Conservation (phyloP, 2,888 invertebrate species). For the Kuschelorhynchus macadamiae region DNA sequence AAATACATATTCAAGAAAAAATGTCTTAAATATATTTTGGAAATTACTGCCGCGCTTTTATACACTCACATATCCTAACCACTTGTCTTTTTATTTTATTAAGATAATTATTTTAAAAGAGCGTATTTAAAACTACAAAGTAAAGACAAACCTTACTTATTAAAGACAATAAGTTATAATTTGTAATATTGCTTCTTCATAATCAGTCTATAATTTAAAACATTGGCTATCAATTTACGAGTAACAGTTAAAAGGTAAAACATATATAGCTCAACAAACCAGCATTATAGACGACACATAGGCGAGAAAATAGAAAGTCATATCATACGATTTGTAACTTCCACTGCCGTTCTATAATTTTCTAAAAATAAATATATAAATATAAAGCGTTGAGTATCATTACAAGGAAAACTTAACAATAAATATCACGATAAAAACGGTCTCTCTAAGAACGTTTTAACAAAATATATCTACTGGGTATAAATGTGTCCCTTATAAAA, state of each 20-base stretch:
- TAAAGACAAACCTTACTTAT: not conserved
- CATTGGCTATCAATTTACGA: slow-evolving; percentile 52
- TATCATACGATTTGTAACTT: not conserved
- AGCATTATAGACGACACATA: not conserved
- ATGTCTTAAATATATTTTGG: not conserved
- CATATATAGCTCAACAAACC: not conserved
- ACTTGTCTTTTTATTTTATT: slow-evolving; percentile 9
- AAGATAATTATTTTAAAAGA: slow-evolving; percentile 6
- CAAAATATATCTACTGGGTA: not conserved
- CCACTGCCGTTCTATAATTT: not conserved
- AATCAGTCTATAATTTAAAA: slow-evolving; percentile 66
- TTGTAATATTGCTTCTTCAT: slow-evolving; percentile 65
- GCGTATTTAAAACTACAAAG: slow-evolving; percentile 7
- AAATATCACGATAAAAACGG: slow-evolving; percentile 33
- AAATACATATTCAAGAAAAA: not conserved
- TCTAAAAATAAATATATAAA: slow-evolving; percentile 8
- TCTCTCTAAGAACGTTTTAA: slow-evolving; percentile 19
- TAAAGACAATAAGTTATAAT: slow-evolving; percentile 10
- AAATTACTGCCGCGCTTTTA: slow-evolving; percentile 3
- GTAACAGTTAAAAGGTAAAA: not conserved
- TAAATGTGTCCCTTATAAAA: not conserved
- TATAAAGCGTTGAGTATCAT: slow-evolving; percentile 25
- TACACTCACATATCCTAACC: not conserved
- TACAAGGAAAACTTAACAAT: slow-evolving; percentile 32
- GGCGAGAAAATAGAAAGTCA: not conserved